A percentile compares a stretch with the other conserved stretches of the same genome.
Evolutionary conservation across 2,113 vertebrate genomes (phyloP).

Genomic region (Natator depressus): DNA sequence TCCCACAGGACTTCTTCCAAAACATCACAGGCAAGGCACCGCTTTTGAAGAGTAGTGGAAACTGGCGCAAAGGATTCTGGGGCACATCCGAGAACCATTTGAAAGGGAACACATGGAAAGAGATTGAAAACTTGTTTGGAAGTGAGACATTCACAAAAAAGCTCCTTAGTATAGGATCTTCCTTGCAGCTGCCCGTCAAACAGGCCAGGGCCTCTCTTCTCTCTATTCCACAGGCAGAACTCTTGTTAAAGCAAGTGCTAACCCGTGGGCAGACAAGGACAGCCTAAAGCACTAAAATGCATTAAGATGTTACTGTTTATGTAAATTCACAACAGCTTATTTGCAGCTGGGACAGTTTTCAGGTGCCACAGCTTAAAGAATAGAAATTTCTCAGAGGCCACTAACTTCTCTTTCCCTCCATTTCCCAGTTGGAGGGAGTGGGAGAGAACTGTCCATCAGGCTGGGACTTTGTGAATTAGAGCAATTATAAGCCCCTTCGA

Average conservation of each 20-base stretch:
- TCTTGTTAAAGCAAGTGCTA: neutral
- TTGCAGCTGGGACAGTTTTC: neutral
- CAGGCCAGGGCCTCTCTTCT: neutral
- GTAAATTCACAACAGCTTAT: neutral
- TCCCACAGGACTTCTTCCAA: neutral
- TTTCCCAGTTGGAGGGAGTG: neutral
- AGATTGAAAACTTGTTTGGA: neutral
- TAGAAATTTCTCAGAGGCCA: neutral
- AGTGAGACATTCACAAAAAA: neutral
- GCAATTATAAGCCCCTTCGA: fast-evolving
- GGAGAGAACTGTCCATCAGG: neutral
- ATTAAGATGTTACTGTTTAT: neutral
- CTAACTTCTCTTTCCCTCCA: neutral
- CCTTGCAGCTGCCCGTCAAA: neutral
- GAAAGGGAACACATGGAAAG: neutral
- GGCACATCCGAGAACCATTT: neutral
- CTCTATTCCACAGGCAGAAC: neutral
- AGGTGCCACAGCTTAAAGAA: neutral
- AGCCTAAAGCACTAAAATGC: neutral
- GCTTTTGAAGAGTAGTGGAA: neutral
- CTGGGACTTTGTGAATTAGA: neutral
- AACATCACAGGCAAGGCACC: neutral
- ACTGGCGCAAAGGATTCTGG: neutral
- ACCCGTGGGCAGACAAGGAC: neutral
- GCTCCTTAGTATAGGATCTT: neutral